Conservation (phyloP, 2,888 invertebrate species). For the Melanargia galathea region DNA sequence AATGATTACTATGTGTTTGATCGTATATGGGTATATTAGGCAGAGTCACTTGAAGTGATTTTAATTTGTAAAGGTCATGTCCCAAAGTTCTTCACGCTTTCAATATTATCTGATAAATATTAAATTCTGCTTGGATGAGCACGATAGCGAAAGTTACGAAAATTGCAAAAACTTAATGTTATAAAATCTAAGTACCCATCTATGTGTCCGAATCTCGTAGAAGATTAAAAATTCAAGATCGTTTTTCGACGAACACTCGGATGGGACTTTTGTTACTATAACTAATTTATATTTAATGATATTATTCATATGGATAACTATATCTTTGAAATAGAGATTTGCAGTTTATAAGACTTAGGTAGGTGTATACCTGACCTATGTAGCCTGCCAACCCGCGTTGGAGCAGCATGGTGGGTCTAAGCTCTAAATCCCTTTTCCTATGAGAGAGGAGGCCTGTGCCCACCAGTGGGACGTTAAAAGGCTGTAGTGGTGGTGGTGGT, state of each 20-base stretch:
- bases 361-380: too few relatives aligned
- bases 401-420: too few relatives aligned
- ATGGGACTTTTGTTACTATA: neutral
- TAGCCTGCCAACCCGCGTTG: too few relatives aligned
- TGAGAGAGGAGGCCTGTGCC: too few relatives aligned
- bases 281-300: too few relatives aligned
- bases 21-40: neutral
- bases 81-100: neutral
- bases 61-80: neutral
- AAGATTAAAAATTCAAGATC: constrained; percentile 8
- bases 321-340: too few relatives aligned
- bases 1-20: too few relatives aligned
- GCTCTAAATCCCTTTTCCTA: too few relatives aligned
- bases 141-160: neutral
- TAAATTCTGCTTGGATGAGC: neutral
- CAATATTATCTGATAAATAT: neutral
- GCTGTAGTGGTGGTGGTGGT: too few relatives aligned
- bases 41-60: neutral
- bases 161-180: constrained; percentile 1
- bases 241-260: neutral
- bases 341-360: too few relatives aligned
- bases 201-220: neutral
- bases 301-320: too few relatives aligned
- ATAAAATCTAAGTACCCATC: neutral
- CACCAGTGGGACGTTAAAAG: too few relatives aligned